Percentiles rank a stretch among this genome's conserved stretches.
Conservation (phyloP, 2,797 vertebrate genomes). For the Staurois parvus region DNA sequence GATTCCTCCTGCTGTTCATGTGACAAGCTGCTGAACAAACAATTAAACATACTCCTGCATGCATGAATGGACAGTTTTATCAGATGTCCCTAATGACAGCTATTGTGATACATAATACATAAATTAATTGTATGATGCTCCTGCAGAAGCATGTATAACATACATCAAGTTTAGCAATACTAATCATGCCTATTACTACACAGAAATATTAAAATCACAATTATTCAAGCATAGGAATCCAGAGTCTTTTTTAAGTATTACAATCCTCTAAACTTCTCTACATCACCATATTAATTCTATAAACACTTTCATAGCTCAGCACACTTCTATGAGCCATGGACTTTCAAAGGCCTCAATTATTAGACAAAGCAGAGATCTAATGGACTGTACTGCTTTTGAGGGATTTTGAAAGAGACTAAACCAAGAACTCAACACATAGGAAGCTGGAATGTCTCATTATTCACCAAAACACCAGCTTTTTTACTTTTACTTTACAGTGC, state of each 20-base stretch:
- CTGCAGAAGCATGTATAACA: background rate
- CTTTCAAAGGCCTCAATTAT: background rate
- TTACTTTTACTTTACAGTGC: too few species aligned
- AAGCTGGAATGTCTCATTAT: constrained; percentile 65
- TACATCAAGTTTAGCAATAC: background rate
- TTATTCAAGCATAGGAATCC: background rate
- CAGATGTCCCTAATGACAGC: too few species aligned
- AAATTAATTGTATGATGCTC: background rate
- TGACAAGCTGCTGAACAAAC: too few species aligned
- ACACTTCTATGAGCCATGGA: background rate
- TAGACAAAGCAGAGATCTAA: background rate
- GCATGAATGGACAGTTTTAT: too few species aligned
- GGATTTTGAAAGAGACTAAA: constrained; percentile 68
- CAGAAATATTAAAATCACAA: background rate
- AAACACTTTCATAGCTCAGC: background rate
- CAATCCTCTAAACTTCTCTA: background rate
- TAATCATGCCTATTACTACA: background rate
- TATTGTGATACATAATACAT: background rate
- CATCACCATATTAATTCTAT: background rate
- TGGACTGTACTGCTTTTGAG: constrained; percentile 9
- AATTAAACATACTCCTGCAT: too few species aligned
- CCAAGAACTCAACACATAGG: constrained; percentile 71
- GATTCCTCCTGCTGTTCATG: too few species aligned
- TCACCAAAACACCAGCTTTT: too few species aligned
- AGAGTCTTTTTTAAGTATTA: too few species aligned